Conservation (phyloP, 1,140 invertebrate genomes). For the Drosophila orena region DNA sequence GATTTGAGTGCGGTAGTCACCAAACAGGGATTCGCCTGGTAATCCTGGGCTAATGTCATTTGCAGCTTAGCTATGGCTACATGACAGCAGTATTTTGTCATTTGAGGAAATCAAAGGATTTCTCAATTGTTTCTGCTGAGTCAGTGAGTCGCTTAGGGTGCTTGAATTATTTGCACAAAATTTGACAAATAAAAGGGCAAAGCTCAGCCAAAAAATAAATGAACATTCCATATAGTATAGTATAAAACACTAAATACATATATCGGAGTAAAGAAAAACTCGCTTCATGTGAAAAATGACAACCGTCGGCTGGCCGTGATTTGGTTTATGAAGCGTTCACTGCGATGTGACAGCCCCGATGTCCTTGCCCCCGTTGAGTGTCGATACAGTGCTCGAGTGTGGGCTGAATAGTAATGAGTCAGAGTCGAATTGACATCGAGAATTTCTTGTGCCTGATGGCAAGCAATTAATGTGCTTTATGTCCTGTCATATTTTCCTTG, state of each 20-base stretch:
- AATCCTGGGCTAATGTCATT: conserved; percentile 63
- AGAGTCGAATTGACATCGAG: conserved; percentile 38
- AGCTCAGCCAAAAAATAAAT: conserved; percentile 26
- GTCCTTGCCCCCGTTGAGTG: conserved; percentile 14
- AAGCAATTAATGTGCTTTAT: conserved; percentile 78
- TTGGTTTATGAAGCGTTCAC: conserved; percentile 58
- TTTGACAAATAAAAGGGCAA: conserved; percentile 28
- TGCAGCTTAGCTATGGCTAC: conserved; percentile 53
- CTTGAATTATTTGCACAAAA: conserved; percentile 62
- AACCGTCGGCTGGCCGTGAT: conserved; percentile 65
- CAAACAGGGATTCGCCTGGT: conserved; percentile 24
- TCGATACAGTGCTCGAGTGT: conserved; percentile 49
- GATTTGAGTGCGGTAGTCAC: conserved; percentile 26
- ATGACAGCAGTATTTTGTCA: conserved; percentile 68
- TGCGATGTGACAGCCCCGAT: conserved; percentile 6
- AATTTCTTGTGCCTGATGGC: conserved; percentile 36
- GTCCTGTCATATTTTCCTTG: conserved; percentile 59
- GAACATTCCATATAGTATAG: conserved; percentile 1
- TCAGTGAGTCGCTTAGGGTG: conserved; percentile 60
- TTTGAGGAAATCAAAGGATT: conserved; percentile 52
- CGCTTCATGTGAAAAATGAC: conserved; percentile 70
- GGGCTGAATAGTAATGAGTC: conserved; percentile 76
- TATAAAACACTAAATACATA: neutral
- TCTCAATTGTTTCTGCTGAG: conserved; percentile 60
- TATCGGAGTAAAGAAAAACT: conserved; percentile 3